Evolutionary conservation across 2,797 vertebrate species (phyloP).

Genomic region (Varecia variegata): DNA sequence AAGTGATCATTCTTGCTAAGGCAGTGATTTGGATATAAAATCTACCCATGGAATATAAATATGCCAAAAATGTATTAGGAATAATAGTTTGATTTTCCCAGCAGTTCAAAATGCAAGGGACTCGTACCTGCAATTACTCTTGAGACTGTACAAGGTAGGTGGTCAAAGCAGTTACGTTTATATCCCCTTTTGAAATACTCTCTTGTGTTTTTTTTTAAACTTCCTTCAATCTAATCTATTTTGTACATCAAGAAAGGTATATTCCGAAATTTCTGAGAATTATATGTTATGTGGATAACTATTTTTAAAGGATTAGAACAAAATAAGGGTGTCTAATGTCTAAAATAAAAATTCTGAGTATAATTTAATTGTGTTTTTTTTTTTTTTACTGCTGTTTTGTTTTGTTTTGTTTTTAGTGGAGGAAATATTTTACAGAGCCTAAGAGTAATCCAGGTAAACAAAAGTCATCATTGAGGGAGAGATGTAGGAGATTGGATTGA

Average conservation of each 20-base stretch:
- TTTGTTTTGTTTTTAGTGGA: neutral
- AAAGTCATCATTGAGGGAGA: neutral
- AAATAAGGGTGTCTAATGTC: neutral
- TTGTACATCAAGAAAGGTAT: neutral
- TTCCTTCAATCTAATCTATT: neutral
- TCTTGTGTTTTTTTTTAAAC: neutral
- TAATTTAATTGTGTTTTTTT: neutral
- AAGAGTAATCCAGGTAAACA: neutral
- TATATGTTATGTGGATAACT: neutral
- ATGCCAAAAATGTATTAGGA: neutral
- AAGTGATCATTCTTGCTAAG: constrained; percentile 15
- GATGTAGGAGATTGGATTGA: neutral
- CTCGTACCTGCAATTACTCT: neutral
- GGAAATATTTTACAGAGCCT: neutral
- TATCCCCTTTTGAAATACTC: neutral
- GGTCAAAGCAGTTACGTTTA: neutral
- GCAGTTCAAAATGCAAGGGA: neutral
- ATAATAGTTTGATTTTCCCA: neutral
- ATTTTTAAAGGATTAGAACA: constrained; percentile 27
- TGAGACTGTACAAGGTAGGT: neutral
- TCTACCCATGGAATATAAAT: neutral
- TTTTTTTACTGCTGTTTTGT: too few relatives aligned
- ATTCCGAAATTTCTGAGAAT: neutral
- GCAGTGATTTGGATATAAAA: neutral
- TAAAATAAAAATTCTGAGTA: neutral